phyloP scores from a whole-genome alignment of 2,113 vertebrate species.

The Paradoxurus hermaphroditus region DNA sequence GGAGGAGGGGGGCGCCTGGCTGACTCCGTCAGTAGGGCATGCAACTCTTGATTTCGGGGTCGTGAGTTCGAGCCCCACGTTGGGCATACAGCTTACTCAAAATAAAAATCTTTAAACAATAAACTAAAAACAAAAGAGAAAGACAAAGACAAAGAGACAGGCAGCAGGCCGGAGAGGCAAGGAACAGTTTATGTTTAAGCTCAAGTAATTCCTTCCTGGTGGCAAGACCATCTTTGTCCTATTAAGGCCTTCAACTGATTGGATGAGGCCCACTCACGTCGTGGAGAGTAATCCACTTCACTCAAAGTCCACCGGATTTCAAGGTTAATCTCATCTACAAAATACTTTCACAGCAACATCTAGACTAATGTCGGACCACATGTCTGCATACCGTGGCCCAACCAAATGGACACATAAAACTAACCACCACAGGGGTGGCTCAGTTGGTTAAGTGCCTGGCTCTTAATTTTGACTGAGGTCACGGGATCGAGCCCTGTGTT shows the following conservation, averaged over 20 bases:
- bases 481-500: too few species aligned
- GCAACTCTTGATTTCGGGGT: neutral
- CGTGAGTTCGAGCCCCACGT: neutral
- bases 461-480: too few species aligned
- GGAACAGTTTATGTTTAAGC: neutral
- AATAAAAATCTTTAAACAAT: neutral
- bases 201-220: neutral
- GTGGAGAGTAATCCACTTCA: neutral
- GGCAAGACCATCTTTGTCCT: neutral
- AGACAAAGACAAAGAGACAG: neutral
- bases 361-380: slow-evolving; percentile 8
- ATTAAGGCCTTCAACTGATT: neutral
- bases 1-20: neutral
- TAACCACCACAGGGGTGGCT: neutral
- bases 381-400: neutral
- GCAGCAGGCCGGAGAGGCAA: neutral
- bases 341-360: neutral
- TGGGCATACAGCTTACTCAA: neutral
- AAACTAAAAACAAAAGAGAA: neutral
- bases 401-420: neutral
- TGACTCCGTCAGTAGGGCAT: neutral
- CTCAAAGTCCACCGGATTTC: neutral
- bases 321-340: neutral
- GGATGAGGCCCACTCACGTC: neutral
- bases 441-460: too few species aligned